Conservation (phyloP, 2,113 vertebrate genomes). For the Physeter macrocephalus region DNA sequence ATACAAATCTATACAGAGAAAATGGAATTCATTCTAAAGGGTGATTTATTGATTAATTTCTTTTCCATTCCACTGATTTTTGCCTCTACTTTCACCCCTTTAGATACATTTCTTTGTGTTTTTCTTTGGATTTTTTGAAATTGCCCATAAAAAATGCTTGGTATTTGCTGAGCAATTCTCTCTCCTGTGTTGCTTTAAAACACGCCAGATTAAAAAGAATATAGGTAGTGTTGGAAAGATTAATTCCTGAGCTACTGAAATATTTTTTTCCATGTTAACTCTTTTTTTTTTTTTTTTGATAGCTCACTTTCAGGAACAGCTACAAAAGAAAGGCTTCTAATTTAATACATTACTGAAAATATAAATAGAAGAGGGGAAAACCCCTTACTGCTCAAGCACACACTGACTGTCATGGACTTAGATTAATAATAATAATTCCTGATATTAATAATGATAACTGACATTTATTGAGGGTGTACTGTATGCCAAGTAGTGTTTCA, state of each 20-base stretch:
- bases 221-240: background rate
- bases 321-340: background rate
- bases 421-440: background rate
- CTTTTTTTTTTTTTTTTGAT: background rate
- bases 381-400: background rate
- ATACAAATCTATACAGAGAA: background rate
- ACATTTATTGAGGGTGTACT: background rate
- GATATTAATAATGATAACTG: background rate
- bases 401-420: background rate
- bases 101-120: background rate
- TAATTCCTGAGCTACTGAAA: constrained; percentile 6
- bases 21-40: background rate
- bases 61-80: background rate
- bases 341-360: background rate
- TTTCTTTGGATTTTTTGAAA: background rate
- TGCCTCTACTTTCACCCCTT: background rate
- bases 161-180: background rate
- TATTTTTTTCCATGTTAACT: background rate
- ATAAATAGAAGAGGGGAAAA: background rate
- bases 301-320: constrained; percentile 27
- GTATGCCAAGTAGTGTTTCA: background rate
- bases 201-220: constrained; percentile 38
- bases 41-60: constrained; percentile 13
- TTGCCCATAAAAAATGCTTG: background rate
- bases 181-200: background rate